phyloP scores from a whole-genome alignment of 1,140 invertebrate genomes.

The Drosophila orena region DNA sequence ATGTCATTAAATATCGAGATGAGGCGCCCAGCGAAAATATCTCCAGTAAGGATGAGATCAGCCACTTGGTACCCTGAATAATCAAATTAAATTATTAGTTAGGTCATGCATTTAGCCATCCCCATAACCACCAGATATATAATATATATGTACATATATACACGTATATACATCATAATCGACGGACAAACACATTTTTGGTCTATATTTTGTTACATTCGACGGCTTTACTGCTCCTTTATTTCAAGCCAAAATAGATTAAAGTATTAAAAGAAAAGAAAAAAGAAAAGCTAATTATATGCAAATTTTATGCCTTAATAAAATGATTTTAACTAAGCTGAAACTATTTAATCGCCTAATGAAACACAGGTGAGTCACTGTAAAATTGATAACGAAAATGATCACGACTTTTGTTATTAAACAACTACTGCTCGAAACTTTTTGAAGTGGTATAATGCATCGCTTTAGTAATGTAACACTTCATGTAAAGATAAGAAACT shows the following conservation, averaged over 20 bases:
- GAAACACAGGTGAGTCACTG: not conserved
- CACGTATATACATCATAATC: not conserved
- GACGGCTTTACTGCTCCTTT: constrained; percentile 2
- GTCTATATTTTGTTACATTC: constrained; percentile 20
- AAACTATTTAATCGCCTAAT: not conserved
- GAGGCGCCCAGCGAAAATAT: constrained; percentile 22
- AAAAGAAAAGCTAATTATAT: constrained; percentile 15
- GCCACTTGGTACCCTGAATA: constrained; percentile 16
- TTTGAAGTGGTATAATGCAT: not conserved
- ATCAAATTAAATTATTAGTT: constrained; percentile 3
- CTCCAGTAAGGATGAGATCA: not conserved
- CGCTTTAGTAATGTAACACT: not conserved
- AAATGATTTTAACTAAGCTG: constrained; percentile 2
- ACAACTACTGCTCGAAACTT: not conserved
- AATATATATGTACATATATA: no score
- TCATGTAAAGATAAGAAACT: constrained; percentile 7
- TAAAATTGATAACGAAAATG: not conserved
- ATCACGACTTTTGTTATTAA: not conserved
- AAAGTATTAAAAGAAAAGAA: constrained; percentile 34
- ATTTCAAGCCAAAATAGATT: constrained; percentile 41
- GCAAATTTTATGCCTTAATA: constrained; percentile 26
- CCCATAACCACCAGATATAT: constrained; percentile 12
- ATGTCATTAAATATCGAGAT: constrained; percentile 49
- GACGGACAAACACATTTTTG: constrained; percentile 3
- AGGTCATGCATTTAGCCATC: constrained; percentile 25